These are phyloP conservation scores for Teleogryllus occipitalis DNA, from an alignment of 1,140 invertebrate species.

Conservation along the genomic window DNA sequence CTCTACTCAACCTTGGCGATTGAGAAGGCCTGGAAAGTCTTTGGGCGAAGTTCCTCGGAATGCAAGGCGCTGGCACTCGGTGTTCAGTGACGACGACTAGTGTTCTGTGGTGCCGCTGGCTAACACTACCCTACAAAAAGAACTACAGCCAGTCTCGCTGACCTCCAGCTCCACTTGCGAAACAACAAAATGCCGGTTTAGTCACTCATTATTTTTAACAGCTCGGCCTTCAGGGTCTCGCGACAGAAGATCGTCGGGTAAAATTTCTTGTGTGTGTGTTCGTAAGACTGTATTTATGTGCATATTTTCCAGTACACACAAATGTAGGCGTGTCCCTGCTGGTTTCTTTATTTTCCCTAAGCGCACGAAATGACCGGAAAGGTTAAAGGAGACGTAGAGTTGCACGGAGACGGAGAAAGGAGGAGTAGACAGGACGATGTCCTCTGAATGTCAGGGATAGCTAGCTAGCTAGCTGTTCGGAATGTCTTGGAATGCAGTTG, in stretches of 20 bases:
- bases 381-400: background rate
- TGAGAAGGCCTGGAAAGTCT: too few relatives aligned
- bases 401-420: background rate
- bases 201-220: background rate
- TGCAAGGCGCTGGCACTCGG: too few relatives aligned
- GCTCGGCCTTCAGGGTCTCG: background rate
- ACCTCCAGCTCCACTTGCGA: background rate
- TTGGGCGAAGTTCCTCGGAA: too few relatives aligned
- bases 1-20: too few relatives aligned
- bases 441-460: too few relatives aligned
- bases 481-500: too few relatives aligned
- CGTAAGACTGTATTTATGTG: background rate
- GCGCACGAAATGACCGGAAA: background rate
- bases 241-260: background rate
- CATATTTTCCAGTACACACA: background rate
- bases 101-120: too few relatives aligned
- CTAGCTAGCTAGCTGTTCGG: too few relatives aligned
- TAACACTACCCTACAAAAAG: background rate
- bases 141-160: background rate
- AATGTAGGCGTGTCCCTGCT: background rate
- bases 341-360: background rate
- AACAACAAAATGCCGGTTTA: background rate
- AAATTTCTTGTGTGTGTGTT: background rate
- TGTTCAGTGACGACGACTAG: too few relatives aligned
- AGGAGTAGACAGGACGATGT: background rate